A percentile compares a stretch with the other conserved stretches of the same genome.
Evolutionary conservation across 2,888 invertebrate species (phyloP).

Genomic region (Pilophorus perplexus): DNA sequence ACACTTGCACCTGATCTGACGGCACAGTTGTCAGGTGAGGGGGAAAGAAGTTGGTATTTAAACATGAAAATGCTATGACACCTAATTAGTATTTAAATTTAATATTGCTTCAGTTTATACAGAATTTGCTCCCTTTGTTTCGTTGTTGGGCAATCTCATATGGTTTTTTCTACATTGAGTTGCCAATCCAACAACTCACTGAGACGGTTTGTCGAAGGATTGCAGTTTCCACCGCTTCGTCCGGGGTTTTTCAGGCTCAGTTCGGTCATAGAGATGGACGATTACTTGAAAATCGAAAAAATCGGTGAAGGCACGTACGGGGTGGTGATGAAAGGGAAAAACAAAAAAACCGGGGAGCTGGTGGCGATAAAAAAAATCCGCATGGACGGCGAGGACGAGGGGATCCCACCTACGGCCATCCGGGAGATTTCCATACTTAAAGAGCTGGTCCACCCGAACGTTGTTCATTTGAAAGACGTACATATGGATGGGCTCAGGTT

Average conservation of each 20-base stretch:
- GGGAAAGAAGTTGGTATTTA: too few species aligned
- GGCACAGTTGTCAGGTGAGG: too few species aligned
- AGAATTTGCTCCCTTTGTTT: too few species aligned
- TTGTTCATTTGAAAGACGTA: slow-evolving; percentile 63
- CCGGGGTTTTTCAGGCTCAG: neutral
- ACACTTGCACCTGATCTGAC: too few species aligned
- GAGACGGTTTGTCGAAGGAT: too few species aligned
- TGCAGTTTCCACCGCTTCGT: too few species aligned
- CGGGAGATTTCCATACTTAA: slow-evolving; percentile 92
- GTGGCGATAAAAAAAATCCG: slow-evolving; percentile 97
- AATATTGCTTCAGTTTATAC: too few species aligned
- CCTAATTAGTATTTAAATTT: too few species aligned
- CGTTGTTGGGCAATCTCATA: too few species aligned
- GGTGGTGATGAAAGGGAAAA: slow-evolving; percentile 94
- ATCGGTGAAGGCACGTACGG: slow-evolving; percentile 99
- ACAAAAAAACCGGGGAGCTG: slow-evolving; percentile 76
- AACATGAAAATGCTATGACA: too few species aligned
- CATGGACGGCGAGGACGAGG: slow-evolving; percentile 92
- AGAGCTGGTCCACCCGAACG: slow-evolving; percentile 83
- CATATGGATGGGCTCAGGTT: slow-evolving; percentile 5
- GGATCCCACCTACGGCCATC: slow-evolving; percentile 95
- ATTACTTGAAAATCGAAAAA: slow-evolving; percentile 63
- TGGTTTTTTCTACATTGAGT: too few species aligned
- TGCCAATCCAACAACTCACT: too few species aligned
- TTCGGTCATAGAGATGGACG: slow-evolving; percentile 43